Conservation (phyloP, 2,113 vertebrate genomes). For the Bufo gargarizans region DNA sequence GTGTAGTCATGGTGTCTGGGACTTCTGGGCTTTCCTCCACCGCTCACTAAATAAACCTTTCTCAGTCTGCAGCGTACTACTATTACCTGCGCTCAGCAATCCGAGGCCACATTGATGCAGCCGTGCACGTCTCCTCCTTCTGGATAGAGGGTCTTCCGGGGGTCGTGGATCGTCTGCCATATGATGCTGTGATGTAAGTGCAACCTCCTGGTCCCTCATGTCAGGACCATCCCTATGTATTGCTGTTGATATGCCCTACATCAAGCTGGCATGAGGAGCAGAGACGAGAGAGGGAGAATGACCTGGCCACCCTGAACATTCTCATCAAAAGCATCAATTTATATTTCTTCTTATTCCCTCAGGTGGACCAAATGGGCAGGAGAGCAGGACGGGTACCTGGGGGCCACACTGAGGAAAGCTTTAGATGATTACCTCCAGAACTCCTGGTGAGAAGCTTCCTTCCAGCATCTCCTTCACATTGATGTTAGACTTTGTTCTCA, state of each 20-base stretch:
- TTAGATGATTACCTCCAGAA: conserved; percentile 73
- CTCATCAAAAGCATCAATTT: background rate
- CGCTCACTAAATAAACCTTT: background rate
- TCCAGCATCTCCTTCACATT: background rate
- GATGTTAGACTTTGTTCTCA: background rate
- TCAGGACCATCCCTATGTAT: background rate
- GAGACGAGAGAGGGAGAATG: background rate
- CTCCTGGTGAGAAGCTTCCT: conserved; percentile 68
- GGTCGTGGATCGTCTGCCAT: conserved; percentile 66
- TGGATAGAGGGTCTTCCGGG: conserved; percentile 74
- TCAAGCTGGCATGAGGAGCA: too few species aligned
- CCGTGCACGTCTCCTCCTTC: conserved; percentile 66
- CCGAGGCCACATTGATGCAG: conserved; percentile 71
- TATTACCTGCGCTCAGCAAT: conserved; percentile 75
- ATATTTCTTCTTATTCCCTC: conserved; percentile 11
- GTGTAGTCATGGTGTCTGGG: background rate
- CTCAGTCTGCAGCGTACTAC: conserved; percentile 72
- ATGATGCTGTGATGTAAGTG: conserved; percentile 72
- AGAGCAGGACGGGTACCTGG: conserved; percentile 79
- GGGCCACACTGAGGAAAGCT: conserved; percentile 71
- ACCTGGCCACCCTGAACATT: background rate
- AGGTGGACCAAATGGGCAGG: conserved; percentile 79
- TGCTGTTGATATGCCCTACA: too few species aligned
- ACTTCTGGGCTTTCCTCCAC: background rate
- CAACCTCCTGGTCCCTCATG: background rate